Evolutionary conservation across 2,797 vertebrate genomes (phyloP).

Genomic region (Tragopan temminckii): DNA sequence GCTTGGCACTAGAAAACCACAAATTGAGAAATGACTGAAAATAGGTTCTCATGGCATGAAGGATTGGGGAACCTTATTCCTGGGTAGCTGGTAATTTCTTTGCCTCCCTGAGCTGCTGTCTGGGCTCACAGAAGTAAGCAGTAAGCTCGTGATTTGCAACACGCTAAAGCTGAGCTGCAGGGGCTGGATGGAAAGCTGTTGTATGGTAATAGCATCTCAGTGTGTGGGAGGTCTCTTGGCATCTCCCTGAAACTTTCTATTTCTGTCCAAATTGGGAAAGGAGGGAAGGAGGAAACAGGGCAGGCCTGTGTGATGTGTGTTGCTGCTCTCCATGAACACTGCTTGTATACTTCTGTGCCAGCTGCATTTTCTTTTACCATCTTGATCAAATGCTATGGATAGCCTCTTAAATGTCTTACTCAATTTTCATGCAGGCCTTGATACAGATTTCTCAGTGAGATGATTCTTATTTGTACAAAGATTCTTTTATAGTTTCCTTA

Average conservation of each 20-base stretch:
- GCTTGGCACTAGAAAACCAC: not conserved
- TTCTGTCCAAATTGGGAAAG: not conserved
- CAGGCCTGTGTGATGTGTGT: not conserved
- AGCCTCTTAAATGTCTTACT: fast-evolving
- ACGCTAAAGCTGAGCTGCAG: not conserved
- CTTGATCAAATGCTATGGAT: not conserved
- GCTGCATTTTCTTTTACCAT: not conserved
- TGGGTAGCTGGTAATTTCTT: not conserved
- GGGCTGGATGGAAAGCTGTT: not conserved
- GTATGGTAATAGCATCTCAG: not conserved
- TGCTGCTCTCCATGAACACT: not conserved
- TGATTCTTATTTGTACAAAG: not conserved
- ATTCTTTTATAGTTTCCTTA: not conserved
- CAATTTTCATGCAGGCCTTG: not conserved
- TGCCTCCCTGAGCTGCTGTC: not conserved
- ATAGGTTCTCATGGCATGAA: not conserved
- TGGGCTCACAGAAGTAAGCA: not conserved
- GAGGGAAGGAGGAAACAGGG: not conserved
- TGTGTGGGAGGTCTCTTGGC: not conserved
- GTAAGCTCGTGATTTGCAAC: not conserved
- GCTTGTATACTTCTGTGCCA: fast-evolving
- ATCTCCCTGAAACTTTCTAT: not conserved
- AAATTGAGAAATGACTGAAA: not conserved
- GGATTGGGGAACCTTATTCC: fast-evolving
- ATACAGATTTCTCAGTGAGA: not conserved